Evolutionary conservation across 2,797 vertebrate genomes (phyloP), one percentile per base, ranked within the genome.

Genomic region (Euthynnus affinis): DNA sequence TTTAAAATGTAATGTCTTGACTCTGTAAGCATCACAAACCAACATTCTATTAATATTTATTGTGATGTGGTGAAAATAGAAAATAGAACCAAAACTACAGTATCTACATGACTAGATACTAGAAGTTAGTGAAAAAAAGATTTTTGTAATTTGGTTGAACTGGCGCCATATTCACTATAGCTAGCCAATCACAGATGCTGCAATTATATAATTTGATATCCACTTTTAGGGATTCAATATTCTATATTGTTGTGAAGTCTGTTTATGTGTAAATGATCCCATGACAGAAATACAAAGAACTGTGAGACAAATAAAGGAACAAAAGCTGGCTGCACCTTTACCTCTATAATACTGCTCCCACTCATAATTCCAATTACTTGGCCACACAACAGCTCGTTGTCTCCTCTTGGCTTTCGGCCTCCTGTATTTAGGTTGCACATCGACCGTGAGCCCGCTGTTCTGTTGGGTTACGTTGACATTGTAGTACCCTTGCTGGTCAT

Each of bases 261-360:
- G 52, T 8, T n/a, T 22, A 53, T 3, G 18, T 40, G 9, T 7
- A 23, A 49, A 60, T n/a, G 52, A 52, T 0, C 7, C 5, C 22
- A 40, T 14, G 10, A 22, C 4, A 27, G 15, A 71, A 42, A 48
- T 46, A 8, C 9, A 17, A 22, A 59, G 5, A 58, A 32, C 29
- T 15, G 10, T 61, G 15, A 29, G 29, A 59, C 27, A 61, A 2
- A 63, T 14, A 42, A 3, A 51, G 14, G 3, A 52, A 18, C 8
- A 22, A 48, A 60, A 4, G 18, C 25, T 42, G 15, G 32, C 15
- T 56, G 52, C 22, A 77, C 12, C 12, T 25, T 71, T 55, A 75
- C 74, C 66, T 59, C 44, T 0, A 52, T 3, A 7, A 14, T 4
- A 1, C 10, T 1, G 25, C 40, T 55, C 2, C 82, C 58, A 57